Evolutionary conservation across 2,113 vertebrate species (phyloP).

Genomic region (Oceanites oceanicus): DNA sequence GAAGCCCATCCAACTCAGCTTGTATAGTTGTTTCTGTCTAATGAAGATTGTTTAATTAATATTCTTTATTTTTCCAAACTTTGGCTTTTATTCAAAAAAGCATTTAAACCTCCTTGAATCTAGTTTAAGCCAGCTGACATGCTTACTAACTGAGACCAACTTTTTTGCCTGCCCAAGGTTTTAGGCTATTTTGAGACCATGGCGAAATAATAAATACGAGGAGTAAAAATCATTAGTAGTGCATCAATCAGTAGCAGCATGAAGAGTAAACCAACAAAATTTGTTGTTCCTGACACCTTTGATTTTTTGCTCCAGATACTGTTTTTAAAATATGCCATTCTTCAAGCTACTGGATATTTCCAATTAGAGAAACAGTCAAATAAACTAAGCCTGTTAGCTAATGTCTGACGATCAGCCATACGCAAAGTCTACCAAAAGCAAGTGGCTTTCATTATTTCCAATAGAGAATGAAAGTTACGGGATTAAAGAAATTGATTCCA

Average conservation of each 20-base stretch:
- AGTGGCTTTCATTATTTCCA: slow-evolving; percentile 68
- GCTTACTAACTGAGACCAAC: not conserved
- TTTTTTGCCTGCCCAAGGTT: not conserved
- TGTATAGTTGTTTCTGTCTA: not conserved
- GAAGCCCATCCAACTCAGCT: not conserved
- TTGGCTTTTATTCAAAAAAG: not conserved
- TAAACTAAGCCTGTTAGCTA: not conserved
- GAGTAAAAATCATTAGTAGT: not conserved
- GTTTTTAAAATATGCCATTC: not conserved
- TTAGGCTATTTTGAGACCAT: not conserved
- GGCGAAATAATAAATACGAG: not conserved
- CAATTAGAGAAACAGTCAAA: not conserved
- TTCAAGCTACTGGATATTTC: slow-evolving; percentile 7
- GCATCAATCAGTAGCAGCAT: not conserved
- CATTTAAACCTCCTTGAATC: not conserved
- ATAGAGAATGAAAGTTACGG: slow-evolving; percentile 18
- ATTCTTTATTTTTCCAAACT: not conserved
- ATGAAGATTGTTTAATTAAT: not conserved
- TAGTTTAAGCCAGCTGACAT: not conserved
- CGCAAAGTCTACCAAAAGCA: slow-evolving; percentile 8
- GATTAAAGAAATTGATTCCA: slow-evolving; percentile 64
- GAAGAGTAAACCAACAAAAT: not conserved
- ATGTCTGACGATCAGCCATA: not conserved
- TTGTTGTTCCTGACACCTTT: not conserved
- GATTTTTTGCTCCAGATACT: not conserved